phyloP scores from a whole-genome alignment of 2,113 vertebrate genomes.

The Motacilla alba region DNA sequence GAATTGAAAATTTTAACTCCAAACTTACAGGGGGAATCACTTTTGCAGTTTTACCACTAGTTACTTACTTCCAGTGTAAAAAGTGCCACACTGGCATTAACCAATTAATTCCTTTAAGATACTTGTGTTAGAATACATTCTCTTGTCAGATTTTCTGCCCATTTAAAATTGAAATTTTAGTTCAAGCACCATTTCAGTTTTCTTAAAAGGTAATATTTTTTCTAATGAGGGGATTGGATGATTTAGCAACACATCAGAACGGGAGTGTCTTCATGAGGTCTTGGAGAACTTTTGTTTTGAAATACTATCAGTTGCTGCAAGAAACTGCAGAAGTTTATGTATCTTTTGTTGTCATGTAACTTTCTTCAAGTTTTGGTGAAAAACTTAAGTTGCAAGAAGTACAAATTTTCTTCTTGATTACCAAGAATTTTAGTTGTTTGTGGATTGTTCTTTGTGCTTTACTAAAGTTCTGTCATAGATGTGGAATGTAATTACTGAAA shows the following conservation, averaged over 20 bases:
- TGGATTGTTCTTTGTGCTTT: slow-evolving; percentile 21
- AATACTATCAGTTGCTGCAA: slow-evolving; percentile 24
- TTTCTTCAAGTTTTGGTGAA: background rate
- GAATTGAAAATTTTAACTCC: background rate
- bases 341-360: background rate
- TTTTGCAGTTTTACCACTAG: background rate
- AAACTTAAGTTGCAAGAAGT: background rate
- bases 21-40: background rate
- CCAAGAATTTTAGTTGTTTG: background rate
- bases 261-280: background rate
- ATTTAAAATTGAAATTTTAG: background rate
- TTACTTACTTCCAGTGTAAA: background rate
- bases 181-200: background rate
- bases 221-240: background rate
- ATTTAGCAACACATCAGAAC: background rate
- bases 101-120: background rate
- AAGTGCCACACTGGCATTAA: background rate
- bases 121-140: background rate
- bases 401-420: background rate
- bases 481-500: slow-evolving; percentile 21
- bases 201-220: background rate
- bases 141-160: background rate
- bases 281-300: slow-evolving; percentile 61
- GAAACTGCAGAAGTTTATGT: slow-evolving; percentile 27
- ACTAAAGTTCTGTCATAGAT: slow-evolving; percentile 22